Evolutionary conservation across 2,888 invertebrate species (phyloP).

Genomic region (Pheosia gnoma): DNA sequence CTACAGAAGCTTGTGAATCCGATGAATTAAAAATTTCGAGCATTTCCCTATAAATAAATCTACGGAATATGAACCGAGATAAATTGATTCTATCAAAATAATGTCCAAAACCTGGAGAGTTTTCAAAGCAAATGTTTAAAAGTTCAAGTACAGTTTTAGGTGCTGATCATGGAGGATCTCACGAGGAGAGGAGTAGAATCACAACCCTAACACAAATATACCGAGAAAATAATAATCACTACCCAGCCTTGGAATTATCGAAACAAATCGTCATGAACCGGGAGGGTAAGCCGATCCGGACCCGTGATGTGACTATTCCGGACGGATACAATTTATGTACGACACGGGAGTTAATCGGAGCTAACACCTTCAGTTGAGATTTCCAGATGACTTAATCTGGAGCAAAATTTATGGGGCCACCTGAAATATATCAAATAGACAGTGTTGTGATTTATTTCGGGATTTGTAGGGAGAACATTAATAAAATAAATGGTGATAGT

Average conservation of each 20-base stretch:
- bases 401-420: constrained; percentile 15
- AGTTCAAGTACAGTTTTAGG: constrained; percentile 11
- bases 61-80: no score
- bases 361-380: constrained; percentile 21
- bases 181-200: no score
- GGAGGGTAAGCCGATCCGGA: background rate
- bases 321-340: constrained; percentile 23
- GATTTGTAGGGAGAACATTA: background rate
- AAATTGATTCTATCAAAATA: no score
- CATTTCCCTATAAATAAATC: no score
- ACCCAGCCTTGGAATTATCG: constrained; percentile 26
- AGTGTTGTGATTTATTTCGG: background rate
- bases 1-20: no score
- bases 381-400: constrained; percentile 18
- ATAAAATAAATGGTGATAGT: background rate
- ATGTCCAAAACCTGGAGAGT: no score
- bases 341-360: constrained; percentile 17
- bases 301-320: constrained; percentile 9
- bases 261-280: constrained; percentile 22
- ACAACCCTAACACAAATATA: constrained; percentile 26
- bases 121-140: constrained; percentile 15
- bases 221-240: constrained; percentile 32
- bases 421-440: constrained; percentile 2
- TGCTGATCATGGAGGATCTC: constrained; percentile 23
- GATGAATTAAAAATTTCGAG: no score